Base-by-base conservation (phyloP, 2,797 vertebrate genomes). In the Sus cebifrons region DNA sequence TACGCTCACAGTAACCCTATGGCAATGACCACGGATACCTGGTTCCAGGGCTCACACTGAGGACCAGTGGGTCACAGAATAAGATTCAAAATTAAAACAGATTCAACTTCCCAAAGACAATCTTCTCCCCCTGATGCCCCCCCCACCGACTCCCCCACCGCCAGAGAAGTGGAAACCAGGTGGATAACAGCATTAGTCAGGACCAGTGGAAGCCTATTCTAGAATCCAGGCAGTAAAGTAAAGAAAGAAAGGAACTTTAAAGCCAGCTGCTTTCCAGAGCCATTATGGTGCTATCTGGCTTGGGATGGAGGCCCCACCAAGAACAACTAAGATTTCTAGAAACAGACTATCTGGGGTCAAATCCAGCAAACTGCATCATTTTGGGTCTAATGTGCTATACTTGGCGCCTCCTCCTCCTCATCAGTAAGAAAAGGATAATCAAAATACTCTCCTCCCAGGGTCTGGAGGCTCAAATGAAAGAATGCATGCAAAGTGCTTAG, bases 11-110 rank as follows among this genome's bases (percentile, higher is more conserved):
- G 58, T 60, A 94, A 78, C 62, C 29, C 29, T 40, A 4, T 3
- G 81, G 3, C 8, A 52, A 87, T 52, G 29, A 44, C 12, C 75
- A 58, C 0, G 12, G 32, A 62, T 49, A 70, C 86, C 65, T 83
- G 29, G 82, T 60, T 88, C 56, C 25, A 29, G 40, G 15, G 6
- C 49, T 94, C 67, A 44, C 4, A 40, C 11, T 21, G n/a, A 64
- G 40, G 49, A 89, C 36, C 93, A 70, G 21, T n/a, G 32, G 64
- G 23, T 84, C 32, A 82, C 9, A 83, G 17, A 86, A 86, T 16
- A 88, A 96, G 68, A 70, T 92, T 92, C 58, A 83, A 89, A 92
- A 74, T 70, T 71, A 92, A 95, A 96, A 96, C 52, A 89, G 62
- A 65, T 49, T 2, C 21, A 6, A 84, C 36, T 93, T 91, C n/a